phyloP scores from a whole-genome alignment of 2,797 vertebrate species.

The Peromyscus eremicus region DNA sequence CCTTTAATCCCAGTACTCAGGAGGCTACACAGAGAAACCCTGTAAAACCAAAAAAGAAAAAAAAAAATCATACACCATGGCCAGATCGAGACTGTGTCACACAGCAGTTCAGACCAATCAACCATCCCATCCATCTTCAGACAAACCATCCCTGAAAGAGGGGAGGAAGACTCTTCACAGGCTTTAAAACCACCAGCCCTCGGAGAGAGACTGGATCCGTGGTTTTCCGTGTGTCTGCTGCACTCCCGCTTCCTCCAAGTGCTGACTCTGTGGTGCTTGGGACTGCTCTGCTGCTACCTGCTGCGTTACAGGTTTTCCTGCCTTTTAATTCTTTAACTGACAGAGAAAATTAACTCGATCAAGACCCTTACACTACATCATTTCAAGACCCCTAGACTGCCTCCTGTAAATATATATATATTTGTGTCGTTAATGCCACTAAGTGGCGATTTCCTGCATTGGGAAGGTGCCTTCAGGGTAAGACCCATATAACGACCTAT shows the following conservation, averaged over 20 bases:
- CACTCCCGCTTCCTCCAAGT: too few species aligned
- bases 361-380: background rate
- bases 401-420: background rate
- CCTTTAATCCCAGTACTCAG: background rate
- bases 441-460: too few species aligned
- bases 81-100: background rate
- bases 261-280: background rate
- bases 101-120: background rate
- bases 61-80: background rate
- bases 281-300: background rate
- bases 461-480: too few species aligned
- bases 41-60: background rate
- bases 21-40: background rate
- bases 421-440: too few species aligned
- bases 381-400: background rate
- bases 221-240: too few species aligned
- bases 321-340: background rate
- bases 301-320: background rate
- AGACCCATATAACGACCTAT: too few species aligned
- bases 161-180: too few species aligned
- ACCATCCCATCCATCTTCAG: background rate
- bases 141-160: background rate
- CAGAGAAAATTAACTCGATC: background rate
- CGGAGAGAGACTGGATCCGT: background rate
- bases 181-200: background rate